A percentile compares a stretch with the other conserved stretches of the same genome.
Conservation (phyloP, 2,797 vertebrate genomes). For the Yasuhikotakia modesta region DNA sequence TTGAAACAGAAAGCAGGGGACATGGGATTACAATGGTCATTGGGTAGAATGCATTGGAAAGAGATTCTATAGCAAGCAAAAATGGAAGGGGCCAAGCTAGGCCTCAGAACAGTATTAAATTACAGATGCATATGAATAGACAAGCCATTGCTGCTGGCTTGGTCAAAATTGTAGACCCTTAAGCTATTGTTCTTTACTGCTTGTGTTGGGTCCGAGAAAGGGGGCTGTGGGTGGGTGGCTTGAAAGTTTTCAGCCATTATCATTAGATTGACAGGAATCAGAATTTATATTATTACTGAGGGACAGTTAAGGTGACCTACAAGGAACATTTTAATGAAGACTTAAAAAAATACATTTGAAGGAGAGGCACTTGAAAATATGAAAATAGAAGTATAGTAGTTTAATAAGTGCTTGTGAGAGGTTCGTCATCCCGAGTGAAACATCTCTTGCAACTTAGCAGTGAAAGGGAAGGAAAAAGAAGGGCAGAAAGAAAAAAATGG, state of each 20-base stretch:
- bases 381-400: not conserved
- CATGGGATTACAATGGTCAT: slow-evolving; percentile 69
- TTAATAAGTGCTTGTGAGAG: not conserved
- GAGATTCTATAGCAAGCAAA: slow-evolving; percentile 58
- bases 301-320: slow-evolving; percentile 19
- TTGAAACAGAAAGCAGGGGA: slow-evolving; percentile 60
- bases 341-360: not conserved
- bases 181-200: slow-evolving; percentile 74
- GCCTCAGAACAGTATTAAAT: slow-evolving; percentile 77
- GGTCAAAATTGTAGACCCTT: slow-evolving; percentile 72
- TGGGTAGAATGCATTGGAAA: slow-evolving; percentile 67
- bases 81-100: slow-evolving; percentile 54
- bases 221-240: slow-evolving; percentile 61
- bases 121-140: slow-evolving; percentile 83
- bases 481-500: slow-evolving; percentile 39
- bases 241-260: slow-evolving; percentile 65
- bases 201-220: slow-evolving; percentile 67
- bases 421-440: slow-evolving; percentile 5
- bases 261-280: slow-evolving; percentile 65
- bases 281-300: slow-evolving; percentile 46
- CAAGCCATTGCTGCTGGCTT: slow-evolving; percentile 74
- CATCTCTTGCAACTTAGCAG: not conserved
- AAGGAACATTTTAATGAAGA: slow-evolving; percentile 27
- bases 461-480: slow-evolving; percentile 3
- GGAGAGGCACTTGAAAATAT: not conserved